These are phyloP conservation scores for Oreocharis arfaki DNA, from an alignment of 2,113 vertebrate species.

Conservation along the genomic window DNA sequence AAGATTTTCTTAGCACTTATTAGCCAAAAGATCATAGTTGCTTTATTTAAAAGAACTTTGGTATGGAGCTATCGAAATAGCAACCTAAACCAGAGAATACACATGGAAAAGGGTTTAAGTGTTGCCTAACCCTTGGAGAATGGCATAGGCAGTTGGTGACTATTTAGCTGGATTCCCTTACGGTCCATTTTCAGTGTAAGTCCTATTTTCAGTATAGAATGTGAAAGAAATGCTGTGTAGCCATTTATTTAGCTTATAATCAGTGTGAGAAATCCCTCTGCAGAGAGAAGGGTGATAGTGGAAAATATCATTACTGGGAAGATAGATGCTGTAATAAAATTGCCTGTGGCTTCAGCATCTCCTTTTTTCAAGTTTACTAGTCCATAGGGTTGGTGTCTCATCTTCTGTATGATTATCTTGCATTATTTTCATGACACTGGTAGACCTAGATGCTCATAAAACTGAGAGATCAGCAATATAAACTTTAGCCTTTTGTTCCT, in stretches of 20 bases:
- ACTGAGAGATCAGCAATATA: background rate
- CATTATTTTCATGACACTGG: background rate
- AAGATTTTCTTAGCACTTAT: constrained; percentile 19
- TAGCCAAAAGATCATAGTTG: background rate
- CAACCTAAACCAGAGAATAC: background rate
- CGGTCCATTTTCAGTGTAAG: background rate
- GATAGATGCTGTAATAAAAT: background rate
- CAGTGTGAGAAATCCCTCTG: background rate
- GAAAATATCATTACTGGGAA: background rate
- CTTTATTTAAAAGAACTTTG: constrained; percentile 24
- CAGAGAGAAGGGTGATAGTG: background rate
- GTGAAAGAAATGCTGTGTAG: background rate
- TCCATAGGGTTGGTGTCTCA: background rate
- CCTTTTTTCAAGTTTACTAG: background rate
- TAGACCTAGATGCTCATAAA: background rate
- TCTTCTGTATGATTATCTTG: background rate
- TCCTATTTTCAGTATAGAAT: background rate
- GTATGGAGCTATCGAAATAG: constrained; percentile 1
- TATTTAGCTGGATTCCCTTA: background rate
- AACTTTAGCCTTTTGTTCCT: background rate
- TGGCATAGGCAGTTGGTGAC: background rate
- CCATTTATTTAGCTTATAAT: background rate
- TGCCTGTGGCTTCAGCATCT: background rate
- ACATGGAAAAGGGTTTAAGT: background rate
- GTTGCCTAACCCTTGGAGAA: background rate